phyloP scores from a whole-genome alignment of 2,888 invertebrate genomes.

The Stenurella melanura region DNA sequence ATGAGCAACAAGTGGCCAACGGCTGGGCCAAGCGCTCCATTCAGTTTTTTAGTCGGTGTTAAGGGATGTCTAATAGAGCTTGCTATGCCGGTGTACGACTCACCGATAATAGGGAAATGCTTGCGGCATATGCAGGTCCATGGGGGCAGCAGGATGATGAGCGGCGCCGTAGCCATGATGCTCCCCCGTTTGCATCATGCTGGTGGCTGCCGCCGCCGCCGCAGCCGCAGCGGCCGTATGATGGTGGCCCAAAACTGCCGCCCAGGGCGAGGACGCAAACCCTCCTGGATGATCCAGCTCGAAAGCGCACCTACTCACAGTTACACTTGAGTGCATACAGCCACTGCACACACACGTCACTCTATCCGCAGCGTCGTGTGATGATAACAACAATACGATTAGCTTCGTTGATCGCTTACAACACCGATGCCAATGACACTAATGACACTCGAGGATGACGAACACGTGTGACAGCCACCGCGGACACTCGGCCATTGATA shows the following conservation, averaged over 20 bases:
- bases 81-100: conserved; percentile 66
- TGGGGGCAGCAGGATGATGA: conserved; percentile 78
- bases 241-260: conserved; percentile 82
- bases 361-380: conserved; percentile 1
- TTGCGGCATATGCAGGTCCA: conserved; percentile 94
- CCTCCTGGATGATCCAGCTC: conserved; percentile 86
- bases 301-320: conserved; percentile 66
- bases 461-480: conserved; percentile 77
- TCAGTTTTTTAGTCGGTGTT: not conserved
- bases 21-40: conserved; percentile 1
- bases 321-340: conserved; percentile 70
- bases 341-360: conserved; percentile 60
- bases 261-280: conserved; percentile 85
- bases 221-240: conserved; percentile 73
- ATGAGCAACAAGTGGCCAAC: conserved; percentile 70
- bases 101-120: conserved; percentile 94
- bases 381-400: conserved; percentile 38
- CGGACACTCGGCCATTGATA: conserved; percentile 82
- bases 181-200: conserved; percentile 73
- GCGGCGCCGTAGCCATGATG: conserved; percentile 77
- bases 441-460: conserved; percentile 37
- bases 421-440: conserved; percentile 33
- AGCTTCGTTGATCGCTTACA: conserved; percentile 7
- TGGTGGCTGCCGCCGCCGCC: conserved; percentile 71
- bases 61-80: not conserved